These are phyloP conservation scores for Trachymyrmex septentrionalis DNA, from an alignment of 1,140 invertebrate species.

Conservation along the genomic window DNA sequence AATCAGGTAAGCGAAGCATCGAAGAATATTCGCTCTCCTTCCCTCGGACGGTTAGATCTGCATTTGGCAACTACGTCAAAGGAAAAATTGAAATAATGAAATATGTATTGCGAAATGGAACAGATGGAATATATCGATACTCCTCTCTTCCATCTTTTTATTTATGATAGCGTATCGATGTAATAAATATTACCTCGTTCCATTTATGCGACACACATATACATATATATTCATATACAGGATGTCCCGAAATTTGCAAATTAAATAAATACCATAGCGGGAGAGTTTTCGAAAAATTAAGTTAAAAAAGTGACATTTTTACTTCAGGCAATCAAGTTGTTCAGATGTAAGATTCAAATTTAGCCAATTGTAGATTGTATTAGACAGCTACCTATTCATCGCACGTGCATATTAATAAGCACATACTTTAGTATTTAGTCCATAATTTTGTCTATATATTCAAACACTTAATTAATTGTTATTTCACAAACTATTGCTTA, in stretches of 20 bases:
- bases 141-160: slow-evolving; percentile 43
- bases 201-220: neutral
- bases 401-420: too few relatives aligned
- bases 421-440: too few relatives aligned
- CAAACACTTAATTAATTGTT: too few relatives aligned
- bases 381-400: too few relatives aligned
- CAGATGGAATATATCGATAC: slow-evolving; percentile 48
- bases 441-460: too few relatives aligned
- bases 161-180: slow-evolving; percentile 38
- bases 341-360: too few relatives aligned
- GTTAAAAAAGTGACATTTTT: neutral
- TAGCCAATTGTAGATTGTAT: too few relatives aligned
- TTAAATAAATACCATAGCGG: neutral
- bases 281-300: too few relatives aligned
- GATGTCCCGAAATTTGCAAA: too few relatives aligned
- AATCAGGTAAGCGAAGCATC: slow-evolving; percentile 84
- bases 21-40: neutral
- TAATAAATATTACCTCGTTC: slow-evolving; percentile 53
- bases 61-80: neutral
- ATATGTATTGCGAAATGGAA: slow-evolving; percentile 51
- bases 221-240: neutral
- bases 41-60: neutral
- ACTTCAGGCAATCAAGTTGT: too few relatives aligned
- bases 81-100: slow-evolving; percentile 41
- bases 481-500: too few relatives aligned